Base-by-base conservation (phyloP, 1,140 invertebrate genomes). In the Lepidurus couesii region DNA sequence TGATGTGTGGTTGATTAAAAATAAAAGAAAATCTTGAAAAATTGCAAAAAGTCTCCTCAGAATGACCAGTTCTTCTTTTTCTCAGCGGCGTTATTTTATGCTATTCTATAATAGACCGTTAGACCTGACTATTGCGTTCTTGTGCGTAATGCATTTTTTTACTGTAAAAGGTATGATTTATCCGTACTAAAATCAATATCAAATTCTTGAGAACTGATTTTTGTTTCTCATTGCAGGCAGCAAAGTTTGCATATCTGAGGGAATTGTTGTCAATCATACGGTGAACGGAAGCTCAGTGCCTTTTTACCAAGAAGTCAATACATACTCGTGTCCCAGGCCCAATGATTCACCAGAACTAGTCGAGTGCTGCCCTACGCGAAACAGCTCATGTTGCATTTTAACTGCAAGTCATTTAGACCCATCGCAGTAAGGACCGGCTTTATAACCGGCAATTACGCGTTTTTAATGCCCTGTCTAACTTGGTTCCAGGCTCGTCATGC, bases 401-500 rank as follows among this genome's bases (percentile, higher is more conserved):
- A 65, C 53, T 16, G 53, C 53, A 65, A 65, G 13, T 1, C 53
- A 65, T 65, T 65, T 65, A 1, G 53, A 21, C 53, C 16, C 16
- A 65, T 65, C 8, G 4, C 53, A 65, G 53, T 65, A 65, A 65
- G 53, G 53, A 65, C 6, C 53, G 13, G 21, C 16, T 7, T 16
- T 65, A 16, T 65, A 65, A 65, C 34, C 34, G 34, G 34, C 34
- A 34, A 4, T 47, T 11, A n/a, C 53, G 6, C 7, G n/a, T 65
- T 7, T 13, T 1, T 65, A 7, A 13, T 16, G 2, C 53, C 53
- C 13, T n/a, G 4, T n/a, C 21, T 65, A 21, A n/a, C 6, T 65
- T 16, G 6, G 6, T 81, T 82, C 9, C 78, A 84, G 83, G 43
- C 16, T 82, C 13, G 81, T 84, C 9, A 82, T 81, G 77, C 76